Base-by-base conservation (phyloP, 2,113 vertebrate genomes). In the Carassius carassius region DNA sequence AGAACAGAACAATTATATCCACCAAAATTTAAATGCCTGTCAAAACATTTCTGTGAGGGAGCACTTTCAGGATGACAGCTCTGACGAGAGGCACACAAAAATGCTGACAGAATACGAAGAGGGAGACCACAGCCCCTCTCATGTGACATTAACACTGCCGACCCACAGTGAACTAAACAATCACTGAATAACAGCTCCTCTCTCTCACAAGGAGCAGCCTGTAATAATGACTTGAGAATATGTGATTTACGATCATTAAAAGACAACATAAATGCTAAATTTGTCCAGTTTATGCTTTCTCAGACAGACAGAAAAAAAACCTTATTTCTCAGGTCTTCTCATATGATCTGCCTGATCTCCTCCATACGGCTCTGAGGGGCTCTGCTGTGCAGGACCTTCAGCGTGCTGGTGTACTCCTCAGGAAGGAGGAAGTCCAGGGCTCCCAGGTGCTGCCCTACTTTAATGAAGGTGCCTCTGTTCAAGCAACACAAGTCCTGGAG, bases 381-480 rank as follows among this genome's bases (percentile, higher is more conserved):
- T 69, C 91, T 93, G 93, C 96, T 99, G 87, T 99, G 98, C 7
- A 99, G 94, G 65, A 99, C 94, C 90, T 96, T 97, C 87, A 99
- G 95, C 0, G 97, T 98, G 90, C 94, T 94, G 9, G 98, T 99
- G 92, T 99, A 99, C 90, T 99, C 98, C 81, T 95, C 94, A 0
- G 98, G 98, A 76, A 99, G 91, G 79, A 99, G 95, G 90, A 99
- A 99, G 85, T 99, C 97, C 79, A 99, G 94, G 0, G 97, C 96
- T 1, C 97, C 98, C 17, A 99, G 93, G 91, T 99, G 97, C 91
- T 99, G 98, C 4, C 98, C 98, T 87, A 99, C 96, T 91, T 99
- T 99, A 93, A 99, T 98, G 93, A 98, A 99, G 3, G 97, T 99
- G 76, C 98, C 98, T 84, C 98, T 90, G 93, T 99, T 99, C 87